phyloP scores from a whole-genome alignment of 2,888 invertebrate genomes.

The Psylliodes chrysocephalus region DNA sequence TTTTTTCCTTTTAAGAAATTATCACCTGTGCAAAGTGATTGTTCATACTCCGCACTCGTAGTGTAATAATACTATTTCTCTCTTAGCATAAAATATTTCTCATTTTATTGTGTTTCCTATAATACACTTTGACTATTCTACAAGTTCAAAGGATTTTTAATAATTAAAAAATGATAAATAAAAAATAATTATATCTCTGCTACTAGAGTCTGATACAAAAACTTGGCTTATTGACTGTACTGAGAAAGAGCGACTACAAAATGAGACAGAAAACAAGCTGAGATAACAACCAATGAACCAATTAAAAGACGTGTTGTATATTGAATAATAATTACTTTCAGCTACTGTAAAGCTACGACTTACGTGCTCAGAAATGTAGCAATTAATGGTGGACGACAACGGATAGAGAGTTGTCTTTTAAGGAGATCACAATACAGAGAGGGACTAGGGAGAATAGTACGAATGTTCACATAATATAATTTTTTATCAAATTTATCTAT shows the following conservation, averaged over 20 bases:
- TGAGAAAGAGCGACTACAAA: constrained; percentile 39
- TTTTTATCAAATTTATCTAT: too few species aligned
- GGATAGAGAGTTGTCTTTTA: constrained; percentile 22
- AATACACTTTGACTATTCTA: too few species aligned
- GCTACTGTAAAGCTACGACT: constrained; percentile 53
- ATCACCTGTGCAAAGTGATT: too few species aligned
- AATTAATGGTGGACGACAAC: constrained; percentile 28
- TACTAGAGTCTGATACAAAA: constrained; percentile 28
- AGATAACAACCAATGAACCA: constrained; percentile 66
- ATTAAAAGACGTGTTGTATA: constrained; percentile 66
- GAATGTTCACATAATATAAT: too few species aligned
- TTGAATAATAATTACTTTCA: constrained; percentile 65
- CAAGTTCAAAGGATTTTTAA: too few species aligned
- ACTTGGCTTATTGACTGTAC: constrained; percentile 42
- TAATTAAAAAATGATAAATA: too few species aligned
- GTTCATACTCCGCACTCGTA: too few species aligned
- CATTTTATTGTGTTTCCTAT: too few species aligned
- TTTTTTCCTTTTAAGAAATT: too few species aligned
- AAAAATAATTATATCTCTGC: constrained; percentile 7
- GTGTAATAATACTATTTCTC: too few species aligned
- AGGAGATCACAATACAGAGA: neutral
- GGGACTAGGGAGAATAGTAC: neutral
- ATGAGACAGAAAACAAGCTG: constrained; percentile 46
- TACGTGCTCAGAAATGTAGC: constrained; percentile 38
- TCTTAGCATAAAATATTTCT: too few species aligned